Percentiles rank a stretch among this genome's conserved stretches.
Evolutionary conservation across 2,113 vertebrate genomes (phyloP).

Genomic region (Heptranchias perlo): DNA sequence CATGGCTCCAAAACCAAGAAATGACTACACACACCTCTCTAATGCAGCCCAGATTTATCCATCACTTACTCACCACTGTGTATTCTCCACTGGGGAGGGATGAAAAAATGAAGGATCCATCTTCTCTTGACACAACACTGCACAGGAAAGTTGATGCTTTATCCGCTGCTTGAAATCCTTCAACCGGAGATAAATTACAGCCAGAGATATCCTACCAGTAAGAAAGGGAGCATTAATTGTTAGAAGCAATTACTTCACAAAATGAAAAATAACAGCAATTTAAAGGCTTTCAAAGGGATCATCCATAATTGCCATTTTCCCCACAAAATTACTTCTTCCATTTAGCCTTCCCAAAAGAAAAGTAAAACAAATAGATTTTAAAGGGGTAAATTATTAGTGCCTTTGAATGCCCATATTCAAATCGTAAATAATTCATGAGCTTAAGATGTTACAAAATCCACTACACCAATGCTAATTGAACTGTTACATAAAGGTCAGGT

Average conservation of each 20-base stretch:
- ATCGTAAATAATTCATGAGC: neutral
- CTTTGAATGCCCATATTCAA: neutral
- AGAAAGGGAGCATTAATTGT: neutral
- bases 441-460: neutral
- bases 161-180: slow-evolving; percentile 70
- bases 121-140: slow-evolving; percentile 75
- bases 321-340: neutral
- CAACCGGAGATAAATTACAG: slow-evolving; percentile 73
- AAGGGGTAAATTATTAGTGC: neutral
- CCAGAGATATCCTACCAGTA: slow-evolving; percentile 70
- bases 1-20: neutral
- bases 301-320: neutral
- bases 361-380: neutral
- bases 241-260: neutral
- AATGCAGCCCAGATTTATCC: neutral
- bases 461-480: neutral
- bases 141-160: slow-evolving; percentile 75
- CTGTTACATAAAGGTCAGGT: neutral
- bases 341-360: neutral
- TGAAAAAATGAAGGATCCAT: slow-evolving; percentile 81
- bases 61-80: slow-evolving; percentile 70
- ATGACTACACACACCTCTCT: neutral
- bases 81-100: slow-evolving; percentile 86
- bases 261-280: slow-evolving; percentile 19
- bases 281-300: neutral